Evolutionary conservation across 35 echinoderm and acorn worm genomes (phyloP).

Genomic region (Diadema setosum): DNA sequence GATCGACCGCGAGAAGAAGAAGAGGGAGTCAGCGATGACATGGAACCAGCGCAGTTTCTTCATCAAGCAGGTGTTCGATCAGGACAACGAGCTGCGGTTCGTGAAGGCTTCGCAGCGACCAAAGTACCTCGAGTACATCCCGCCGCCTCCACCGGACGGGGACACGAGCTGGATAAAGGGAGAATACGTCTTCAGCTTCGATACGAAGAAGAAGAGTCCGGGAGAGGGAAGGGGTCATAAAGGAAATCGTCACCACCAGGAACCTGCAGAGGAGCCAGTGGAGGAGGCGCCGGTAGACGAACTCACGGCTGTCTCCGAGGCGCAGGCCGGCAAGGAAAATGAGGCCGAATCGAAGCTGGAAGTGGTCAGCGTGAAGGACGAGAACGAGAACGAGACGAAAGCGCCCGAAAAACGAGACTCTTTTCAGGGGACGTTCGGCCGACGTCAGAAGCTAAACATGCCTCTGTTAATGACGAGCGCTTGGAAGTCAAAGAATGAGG

Average conservation of each 20-base stretch:
- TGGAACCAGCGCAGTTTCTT: conserved; percentile 92
- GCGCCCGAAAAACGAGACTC: background rate
- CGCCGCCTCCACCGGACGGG: background rate
- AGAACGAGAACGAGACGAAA: background rate
- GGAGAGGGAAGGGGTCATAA: background rate
- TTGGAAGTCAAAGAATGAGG: background rate
- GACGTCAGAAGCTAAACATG: background rate
- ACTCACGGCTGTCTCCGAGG: background rate
- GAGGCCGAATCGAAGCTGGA: background rate
- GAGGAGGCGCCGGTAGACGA: background rate
- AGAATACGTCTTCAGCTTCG: background rate
- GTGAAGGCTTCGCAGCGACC: conserved; percentile 77
- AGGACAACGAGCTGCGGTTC: conserved; percentile 83
- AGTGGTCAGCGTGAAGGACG: background rate
- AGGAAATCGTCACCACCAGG: too few relatives aligned
- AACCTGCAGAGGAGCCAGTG: background rate
- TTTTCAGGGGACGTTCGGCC: background rate
- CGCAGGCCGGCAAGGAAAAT: background rate
- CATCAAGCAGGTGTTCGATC: conserved; percentile 92
- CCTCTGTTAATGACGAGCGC: background rate
- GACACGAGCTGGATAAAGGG: background rate
- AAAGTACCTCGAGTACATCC: conserved; percentile 24
- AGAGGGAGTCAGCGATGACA: conserved; percentile 37
- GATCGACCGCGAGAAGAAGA: conserved; percentile 69
- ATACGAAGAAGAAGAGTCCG: background rate